Conservation (phyloP, 2,888 invertebrate genomes). For the Drosophila helvetica region DNA sequence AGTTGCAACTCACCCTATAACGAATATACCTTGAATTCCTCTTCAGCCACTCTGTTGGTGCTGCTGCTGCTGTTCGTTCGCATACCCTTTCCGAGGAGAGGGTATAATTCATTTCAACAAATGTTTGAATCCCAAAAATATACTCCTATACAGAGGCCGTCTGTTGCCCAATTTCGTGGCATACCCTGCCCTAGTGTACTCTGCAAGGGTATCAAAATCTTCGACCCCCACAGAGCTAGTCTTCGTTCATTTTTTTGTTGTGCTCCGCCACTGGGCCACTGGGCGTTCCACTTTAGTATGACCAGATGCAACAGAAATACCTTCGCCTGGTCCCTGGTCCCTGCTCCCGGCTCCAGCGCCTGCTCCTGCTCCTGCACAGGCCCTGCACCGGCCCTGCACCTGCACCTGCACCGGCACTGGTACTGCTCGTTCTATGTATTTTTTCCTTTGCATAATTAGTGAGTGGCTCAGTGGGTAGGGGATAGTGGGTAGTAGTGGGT, state of each 20-base stretch:
- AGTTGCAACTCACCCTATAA: not conserved
- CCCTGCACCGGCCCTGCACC: not conserved
- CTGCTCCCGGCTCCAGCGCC: no score
- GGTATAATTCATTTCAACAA: not conserved
- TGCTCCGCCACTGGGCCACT: conserved; percentile 36
- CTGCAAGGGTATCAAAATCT: conserved; percentile 13
- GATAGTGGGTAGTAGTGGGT: conserved; percentile 48
- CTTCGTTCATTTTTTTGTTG: conserved; percentile 6
- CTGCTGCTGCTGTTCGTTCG: not conserved
- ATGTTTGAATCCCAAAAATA: not conserved
- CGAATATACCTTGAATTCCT: not conserved
- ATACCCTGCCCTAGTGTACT: not conserved
- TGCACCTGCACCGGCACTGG: not conserved
- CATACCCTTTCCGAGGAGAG: not conserved
- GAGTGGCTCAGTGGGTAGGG: conserved; percentile 65
- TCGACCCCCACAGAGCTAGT: conserved; percentile 12
- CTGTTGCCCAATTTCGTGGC: no score
- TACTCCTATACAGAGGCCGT: not conserved
- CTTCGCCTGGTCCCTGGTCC: not conserved
- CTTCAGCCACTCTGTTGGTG: not conserved
- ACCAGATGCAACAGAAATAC: conserved; percentile 58
- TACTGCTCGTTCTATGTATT: conserved; percentile 30
- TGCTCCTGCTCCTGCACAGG: no score
- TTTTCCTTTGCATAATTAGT: conserved; percentile 69
- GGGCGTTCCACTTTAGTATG: conserved; percentile 65